phyloP scores from a whole-genome alignment of 2,888 invertebrate genomes.

The Bibio marci region DNA sequence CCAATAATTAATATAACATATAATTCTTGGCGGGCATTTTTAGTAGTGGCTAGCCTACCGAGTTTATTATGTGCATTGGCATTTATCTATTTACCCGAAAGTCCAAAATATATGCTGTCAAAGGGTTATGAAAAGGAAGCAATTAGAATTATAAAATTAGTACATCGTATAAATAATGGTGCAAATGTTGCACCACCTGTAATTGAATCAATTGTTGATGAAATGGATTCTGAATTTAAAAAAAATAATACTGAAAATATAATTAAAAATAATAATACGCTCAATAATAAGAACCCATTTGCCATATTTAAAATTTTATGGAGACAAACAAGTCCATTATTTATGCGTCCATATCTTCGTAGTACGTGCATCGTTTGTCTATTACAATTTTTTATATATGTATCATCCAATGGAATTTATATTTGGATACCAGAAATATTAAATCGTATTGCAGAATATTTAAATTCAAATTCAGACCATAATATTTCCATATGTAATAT shows the following conservation, averaged over 20 bases:
- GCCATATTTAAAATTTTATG: slow-evolving; percentile 18
- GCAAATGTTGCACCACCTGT: slow-evolving; percentile 13
- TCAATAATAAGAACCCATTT: slow-evolving; percentile 12
- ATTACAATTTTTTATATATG: slow-evolving; percentile 22
- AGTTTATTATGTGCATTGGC: slow-evolving; percentile 19
- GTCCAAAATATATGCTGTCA: slow-evolving; percentile 21
- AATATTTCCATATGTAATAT: slow-evolving; percentile 19
- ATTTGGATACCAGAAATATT: slow-evolving; percentile 26
- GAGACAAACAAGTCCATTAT: slow-evolving; percentile 23
- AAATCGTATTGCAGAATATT: slow-evolving; percentile 19
- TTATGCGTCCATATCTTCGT: slow-evolving; percentile 17
- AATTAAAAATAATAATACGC: neutral
- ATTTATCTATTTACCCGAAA: slow-evolving; percentile 21
- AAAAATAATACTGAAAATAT: neutral
- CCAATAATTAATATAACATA: slow-evolving; percentile 17
- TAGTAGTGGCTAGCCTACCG: slow-evolving; percentile 21
- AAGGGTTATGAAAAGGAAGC: slow-evolving; percentile 17
- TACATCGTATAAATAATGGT: slow-evolving; percentile 18
- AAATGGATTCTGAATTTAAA: neutral
- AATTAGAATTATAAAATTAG: slow-evolving; percentile 16
- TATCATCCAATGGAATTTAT: slow-evolving; percentile 22
- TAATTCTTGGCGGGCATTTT: slow-evolving; percentile 24
- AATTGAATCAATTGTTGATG: neutral
- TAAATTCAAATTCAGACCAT: slow-evolving; percentile 15
- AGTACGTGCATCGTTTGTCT: slow-evolving; percentile 19